These are phyloP conservation scores for Phoeniculus purpureus DNA, from an alignment of 2,797 vertebrate species.

Conservation along the genomic window DNA sequence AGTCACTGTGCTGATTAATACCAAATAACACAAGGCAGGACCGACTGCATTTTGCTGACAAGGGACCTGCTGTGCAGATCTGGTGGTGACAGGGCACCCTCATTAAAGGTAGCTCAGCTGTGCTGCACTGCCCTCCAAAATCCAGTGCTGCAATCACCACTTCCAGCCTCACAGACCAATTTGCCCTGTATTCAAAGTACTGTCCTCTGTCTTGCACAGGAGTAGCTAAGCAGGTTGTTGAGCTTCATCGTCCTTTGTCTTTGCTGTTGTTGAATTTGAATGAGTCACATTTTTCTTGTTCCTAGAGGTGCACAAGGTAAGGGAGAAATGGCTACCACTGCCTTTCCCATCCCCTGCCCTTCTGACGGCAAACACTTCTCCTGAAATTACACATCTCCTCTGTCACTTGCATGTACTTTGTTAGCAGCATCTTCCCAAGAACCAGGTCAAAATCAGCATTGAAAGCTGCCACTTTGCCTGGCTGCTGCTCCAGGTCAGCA, in stretches of 20 bases:
- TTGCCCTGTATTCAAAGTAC: not conserved
- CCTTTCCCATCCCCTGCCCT: not conserved
- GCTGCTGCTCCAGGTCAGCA: not conserved
- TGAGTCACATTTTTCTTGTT: not conserved
- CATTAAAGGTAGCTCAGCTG: constrained; percentile 2
- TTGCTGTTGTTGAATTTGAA: not conserved
- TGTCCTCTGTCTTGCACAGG: not conserved
- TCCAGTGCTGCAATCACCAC: not conserved
- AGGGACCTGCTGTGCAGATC: not conserved
- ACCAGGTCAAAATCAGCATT: not conserved
- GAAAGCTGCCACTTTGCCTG: not conserved
- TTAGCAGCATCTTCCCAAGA: not conserved
- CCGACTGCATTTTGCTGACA: not conserved
- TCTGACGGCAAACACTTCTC: not conserved
- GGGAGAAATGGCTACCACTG: not conserved
- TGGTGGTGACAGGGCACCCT: not conserved
- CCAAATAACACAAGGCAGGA: constrained; percentile 29
- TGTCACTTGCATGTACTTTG: not conserved
- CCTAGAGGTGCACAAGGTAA: not conserved
- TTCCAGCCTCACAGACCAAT: not conserved
- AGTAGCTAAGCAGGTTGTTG: not conserved
- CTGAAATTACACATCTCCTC: not conserved
- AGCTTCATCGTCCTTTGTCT: not conserved
- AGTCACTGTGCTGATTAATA: constrained; percentile 33
- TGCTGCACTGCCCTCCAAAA: not conserved